Evolutionary conservation across 2,113 vertebrate genomes (phyloP), one percentile per base, ranked within the genome.

Genomic region (Hippocampus abdominalis): DNA sequence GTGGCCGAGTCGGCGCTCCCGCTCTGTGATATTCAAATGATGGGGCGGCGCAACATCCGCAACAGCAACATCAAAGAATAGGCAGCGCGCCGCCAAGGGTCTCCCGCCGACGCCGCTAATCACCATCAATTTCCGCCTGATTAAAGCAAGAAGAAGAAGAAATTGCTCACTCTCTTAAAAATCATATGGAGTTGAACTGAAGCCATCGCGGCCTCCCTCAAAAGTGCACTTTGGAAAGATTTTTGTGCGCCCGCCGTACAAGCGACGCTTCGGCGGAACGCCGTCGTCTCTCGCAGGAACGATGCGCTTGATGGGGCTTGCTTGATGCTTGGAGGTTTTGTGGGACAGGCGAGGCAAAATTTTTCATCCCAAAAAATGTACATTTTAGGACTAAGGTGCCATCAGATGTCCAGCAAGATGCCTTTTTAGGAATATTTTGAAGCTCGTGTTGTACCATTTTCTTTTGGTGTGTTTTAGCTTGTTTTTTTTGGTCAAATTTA

Each of bases 21-120:
- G 69, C 88, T 78, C 84, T 71, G 86, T 91, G 91, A 91, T 92
- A 92, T 93, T 91, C 89, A 92, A 93, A 93, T 91, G 88, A 92
- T 21, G 85, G 90, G 91, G 89, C 84, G 91, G 90, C 71, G 84
- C 90, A 88, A 79, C 78, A 70, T 15, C 72, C 83, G 77, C 44
- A 90, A 92, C 88, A 91, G 90, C 89, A 93, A 92, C 92, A 90
- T 93, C 91, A 92, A 92, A 92, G 90, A 87, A 84, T 83, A 75
- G 87, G 75, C 64, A 74, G 74, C 72, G 27, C n/a, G 79, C 79
- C 77, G 32, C 76, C 63, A 51, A 29, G 81, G 64, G 83, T 82
- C 86, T 84, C 87, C 83, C 39, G 79, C 85, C 87, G 66, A 68
- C 88, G 16, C 74, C 54, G 72, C 71, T 91, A 91, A 90, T 92